Base-by-base conservation (phyloP, 2,888 invertebrate species). In the Chrysolina americana region DNA sequence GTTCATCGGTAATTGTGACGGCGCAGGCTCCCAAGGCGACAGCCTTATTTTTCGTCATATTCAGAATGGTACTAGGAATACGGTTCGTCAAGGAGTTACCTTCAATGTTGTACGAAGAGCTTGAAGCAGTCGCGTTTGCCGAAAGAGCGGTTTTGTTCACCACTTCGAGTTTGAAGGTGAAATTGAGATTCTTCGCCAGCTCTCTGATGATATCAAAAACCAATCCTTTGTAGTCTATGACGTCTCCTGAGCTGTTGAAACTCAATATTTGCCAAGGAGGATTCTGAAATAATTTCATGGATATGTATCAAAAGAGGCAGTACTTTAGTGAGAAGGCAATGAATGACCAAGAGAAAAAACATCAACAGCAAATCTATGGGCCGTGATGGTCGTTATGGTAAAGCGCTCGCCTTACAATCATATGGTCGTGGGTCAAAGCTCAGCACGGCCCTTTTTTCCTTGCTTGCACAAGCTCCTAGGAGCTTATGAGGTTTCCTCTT, bases 181-280 rank as follows among this genome's bases (percentile, higher is more conserved):
- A 97, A 85, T 97, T 97, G 70, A 97, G 90, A 81, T 91, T 93
- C 62, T 89, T 90, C 0, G 95, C 92, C 36, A 97, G 87, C 83
- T 96, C 94, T 71, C 93, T 91, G 0, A 97, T 86, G 62, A 97
- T 92, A 83, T 96, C 95, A 83, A 96, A 95, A 23, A 94, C 91
- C 56, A 96, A 89, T 1, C 96, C 96, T 1, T 90, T 89, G 82
- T 92, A 93, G 69, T 90, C 89, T 0, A 90, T 86, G 0, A 92
- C 88, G 0, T 89, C 86, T 0, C 93, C 93, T 2, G 91, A 89
- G 68, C 90, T 90, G 80, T 93, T 92, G 0, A 88, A 87, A 65
- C 89, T 89, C 1, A 95, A 85, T 47, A 94, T 93, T 84, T 96
- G 95, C 96, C 96, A 97, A 0, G 96, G 96, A 0, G 96, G 96